phyloP scores from a whole-genome alignment of 2,888 invertebrate genomes.

The Elaeidobius kamerunicus region DNA sequence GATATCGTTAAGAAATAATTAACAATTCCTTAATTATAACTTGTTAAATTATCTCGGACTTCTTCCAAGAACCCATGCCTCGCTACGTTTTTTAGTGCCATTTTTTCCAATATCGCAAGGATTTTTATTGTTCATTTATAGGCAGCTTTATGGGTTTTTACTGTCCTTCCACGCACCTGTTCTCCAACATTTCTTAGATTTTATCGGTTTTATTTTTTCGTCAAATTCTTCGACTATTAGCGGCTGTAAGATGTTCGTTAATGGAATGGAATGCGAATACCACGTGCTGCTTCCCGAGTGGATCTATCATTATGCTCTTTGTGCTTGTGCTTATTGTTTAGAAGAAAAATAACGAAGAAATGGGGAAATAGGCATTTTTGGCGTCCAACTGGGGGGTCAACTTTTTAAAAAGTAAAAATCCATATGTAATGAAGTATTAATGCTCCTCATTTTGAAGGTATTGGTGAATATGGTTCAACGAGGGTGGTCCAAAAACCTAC shows the following conservation, averaged over 20 bases:
- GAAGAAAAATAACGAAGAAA: too few species aligned
- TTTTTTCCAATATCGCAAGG: neutral
- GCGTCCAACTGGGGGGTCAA: too few species aligned
- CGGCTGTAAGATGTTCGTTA: conserved; percentile 16
- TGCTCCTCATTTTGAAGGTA: too few species aligned
- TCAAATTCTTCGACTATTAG: conserved; percentile 20
- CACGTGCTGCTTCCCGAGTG: conserved; percentile 24
- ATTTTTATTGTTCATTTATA: conserved; percentile 8
- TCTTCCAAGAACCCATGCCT: too few species aligned
- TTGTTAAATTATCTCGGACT: conserved; percentile 2
- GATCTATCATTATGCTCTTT: too few species aligned
- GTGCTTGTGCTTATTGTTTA: too few species aligned
- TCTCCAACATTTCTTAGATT: conserved; percentile 3
- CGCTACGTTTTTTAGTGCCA: too few species aligned
- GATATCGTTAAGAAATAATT: conserved; percentile 6
- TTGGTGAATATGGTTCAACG: too few species aligned
- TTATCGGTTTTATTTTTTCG: conserved; percentile 15
- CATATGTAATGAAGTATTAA: too few species aligned
- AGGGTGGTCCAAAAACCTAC: conserved; percentile 20
- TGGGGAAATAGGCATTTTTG: too few species aligned
- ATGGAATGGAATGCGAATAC: conserved; percentile 17
- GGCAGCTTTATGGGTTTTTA: too few species aligned
- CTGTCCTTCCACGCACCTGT: conserved; percentile 17
- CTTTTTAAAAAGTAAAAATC: too few species aligned
- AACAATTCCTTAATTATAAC: conserved; percentile 8